Evolutionary conservation across 2,888 invertebrate species (phyloP).

Genomic region (Drosophila lutescens): DNA sequence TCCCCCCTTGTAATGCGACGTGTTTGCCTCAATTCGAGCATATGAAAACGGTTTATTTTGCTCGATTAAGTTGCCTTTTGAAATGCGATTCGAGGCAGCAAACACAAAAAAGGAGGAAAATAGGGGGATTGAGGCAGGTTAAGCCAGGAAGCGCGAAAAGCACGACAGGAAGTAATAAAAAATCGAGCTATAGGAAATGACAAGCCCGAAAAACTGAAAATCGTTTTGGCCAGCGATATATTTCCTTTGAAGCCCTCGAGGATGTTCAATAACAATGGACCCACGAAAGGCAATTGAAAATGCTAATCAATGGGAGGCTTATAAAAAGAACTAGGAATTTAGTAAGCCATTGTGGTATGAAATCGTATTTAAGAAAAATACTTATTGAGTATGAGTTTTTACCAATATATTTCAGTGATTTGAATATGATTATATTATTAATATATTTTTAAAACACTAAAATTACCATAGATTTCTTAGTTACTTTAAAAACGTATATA

Average conservation of each 20-base stretch:
- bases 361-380: background rate
- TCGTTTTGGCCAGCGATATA: slow-evolving; percentile 34
- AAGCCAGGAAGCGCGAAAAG: slow-evolving; percentile 38
- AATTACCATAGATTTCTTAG: background rate
- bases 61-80: slow-evolving; percentile 82
- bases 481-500: no score
- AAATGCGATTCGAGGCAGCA: slow-evolving; percentile 54
- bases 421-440: no score
- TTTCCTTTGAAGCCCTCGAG: slow-evolving; percentile 42
- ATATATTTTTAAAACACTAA: no score
- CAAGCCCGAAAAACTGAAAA: slow-evolving; percentile 51
- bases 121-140: slow-evolving; percentile 10
- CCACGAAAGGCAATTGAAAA: slow-evolving; percentile 18
- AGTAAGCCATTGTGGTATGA: background rate
- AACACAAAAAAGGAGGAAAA: slow-evolving; percentile 12
- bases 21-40: slow-evolving; percentile 80
- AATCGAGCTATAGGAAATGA: slow-evolving; percentile 37
- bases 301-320: background rate
- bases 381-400: background rate
- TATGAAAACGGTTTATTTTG: slow-evolving; percentile 83
- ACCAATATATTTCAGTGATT: no score
- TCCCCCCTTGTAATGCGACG: slow-evolving; percentile 71
- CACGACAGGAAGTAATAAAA: slow-evolving; percentile 71
- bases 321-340: background rate
- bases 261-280: slow-evolving; percentile 51